Evolutionary conservation across 2,113 vertebrate genomes (phyloP), one percentile per base, ranked within the genome.

Genomic region (Caranx ignobilis): DNA sequence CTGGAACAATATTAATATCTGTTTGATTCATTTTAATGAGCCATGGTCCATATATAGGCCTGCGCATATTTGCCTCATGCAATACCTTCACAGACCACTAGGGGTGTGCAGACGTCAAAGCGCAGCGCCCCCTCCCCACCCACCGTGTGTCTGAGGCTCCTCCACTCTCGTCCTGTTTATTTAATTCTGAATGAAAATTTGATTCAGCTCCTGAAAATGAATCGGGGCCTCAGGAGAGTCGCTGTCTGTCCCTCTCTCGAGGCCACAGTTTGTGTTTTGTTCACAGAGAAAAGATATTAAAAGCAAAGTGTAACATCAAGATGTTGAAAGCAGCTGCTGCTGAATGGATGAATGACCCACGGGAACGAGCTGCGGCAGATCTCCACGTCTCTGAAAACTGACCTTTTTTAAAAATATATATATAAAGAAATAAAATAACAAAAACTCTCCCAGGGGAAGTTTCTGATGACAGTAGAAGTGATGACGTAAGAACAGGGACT

Each of bases 341-440:
- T 39, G 32, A 61, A 57, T 15, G 48, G 65, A 72, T 45, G 31
- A 4, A 9, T 19, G 68, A 47, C 77, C 41, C 19, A 10, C 19
- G 62, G 47, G 45, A 70, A 5, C 11, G 77, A 71, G 48, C 13
- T 13, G 47, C 31, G 12, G 48, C 65, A 37, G 34, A 59, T 48
- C 45, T 41, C 19, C 67, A 69, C 34, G 11, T 72, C 74, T 69
- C 69, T 50, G 73, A 37, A 66, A 21, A 68, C 56, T 76, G 75
- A 87, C 87, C 80, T 87, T 87, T 91, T 87, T 87, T 9, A 41
- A 41, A 15, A 39, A 39, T 26, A 26, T 26, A 26, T 26, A 26
- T 26, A 26, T 26, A 26, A 26, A 26, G 26, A 26, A 26, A 26
- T 26, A 12, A 47, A 15, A 64, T 6, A 21, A 45, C 31, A 73